phyloP scores from a whole-genome alignment of 2,888 invertebrate species.

The Danaus chrysippus region DNA sequence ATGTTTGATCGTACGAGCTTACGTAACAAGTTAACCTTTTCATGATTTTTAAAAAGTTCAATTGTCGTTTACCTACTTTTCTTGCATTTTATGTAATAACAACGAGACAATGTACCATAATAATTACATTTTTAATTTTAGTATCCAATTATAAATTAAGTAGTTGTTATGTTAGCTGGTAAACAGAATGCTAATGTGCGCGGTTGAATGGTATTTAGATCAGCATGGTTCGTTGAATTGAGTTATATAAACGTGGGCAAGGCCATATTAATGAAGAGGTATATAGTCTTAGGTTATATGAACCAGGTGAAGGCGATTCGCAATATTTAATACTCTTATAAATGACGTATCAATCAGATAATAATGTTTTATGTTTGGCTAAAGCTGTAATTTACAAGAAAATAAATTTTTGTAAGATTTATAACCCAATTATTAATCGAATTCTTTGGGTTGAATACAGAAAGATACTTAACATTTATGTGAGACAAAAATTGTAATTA shows the following conservation, averaged over 20 bases:
- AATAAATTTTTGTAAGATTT: no score
- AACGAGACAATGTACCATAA: background rate
- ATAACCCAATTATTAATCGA: no score
- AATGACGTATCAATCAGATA: background rate
- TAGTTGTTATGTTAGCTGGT: background rate
- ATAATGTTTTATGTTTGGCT: no score
- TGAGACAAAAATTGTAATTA: no score
- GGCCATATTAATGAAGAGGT: background rate
- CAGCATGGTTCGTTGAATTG: background rate
- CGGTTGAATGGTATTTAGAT: background rate
- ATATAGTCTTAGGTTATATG: conserved; percentile 1
- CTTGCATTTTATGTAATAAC: background rate
- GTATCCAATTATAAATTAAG: background rate
- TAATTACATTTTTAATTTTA: background rate
- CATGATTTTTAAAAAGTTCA: conserved; percentile 26
- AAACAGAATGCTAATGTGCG: background rate
- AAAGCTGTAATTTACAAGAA: no score
- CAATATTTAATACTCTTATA: background rate
- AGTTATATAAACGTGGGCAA: conserved; percentile 2
- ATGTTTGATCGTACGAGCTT: conserved; percentile 20
- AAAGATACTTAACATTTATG: no score
- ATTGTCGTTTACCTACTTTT: conserved; percentile 9
- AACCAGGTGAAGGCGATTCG: conserved; percentile 1
- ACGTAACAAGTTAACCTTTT: conserved; percentile 24
- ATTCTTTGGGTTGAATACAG: no score